Percentiles rank a stretch among this genome's conserved stretches.
These are phyloP conservation scores for silkworm (Bombyx mori) DNA, from an alignment of 1,140 invertebrate genomes.

Conservation along the genomic window ASM3026992v2 NC_085128.1:5419501-5420000, in stretches of 20 bases:
- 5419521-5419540: background rate
- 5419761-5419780: slow-evolving; percentile 68
- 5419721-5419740: slow-evolving; percentile 56
- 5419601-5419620: slow-evolving; percentile 32
- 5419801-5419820: too few relatives aligned
- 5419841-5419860: slow-evolving; percentile 45
- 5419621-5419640: slow-evolving; percentile 44
- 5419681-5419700: slow-evolving; percentile 68
- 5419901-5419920: slow-evolving; percentile 49
- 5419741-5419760: slow-evolving; percentile 58
- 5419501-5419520: slow-evolving; percentile 33
- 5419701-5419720: slow-evolving; percentile 49
- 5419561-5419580: slow-evolving; percentile 10
- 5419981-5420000: slow-evolving; percentile 50
- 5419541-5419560: background rate
- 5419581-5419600: too few relatives aligned
- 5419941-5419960: slow-evolving; percentile 45
- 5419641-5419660: slow-evolving; percentile 59
- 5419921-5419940: slow-evolving; percentile 37
- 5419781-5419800: slow-evolving; percentile 24
- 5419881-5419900: too few relatives aligned
- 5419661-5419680: slow-evolving; percentile 68
- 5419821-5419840: slow-evolving; percentile 8
- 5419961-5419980: slow-evolving; percentile 35
- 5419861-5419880: background rate